Evolutionary conservation across 2,888 invertebrate species (phyloP), one percentile per base, ranked within the genome.

Genomic region (Drosophila mayaguana): DNA sequence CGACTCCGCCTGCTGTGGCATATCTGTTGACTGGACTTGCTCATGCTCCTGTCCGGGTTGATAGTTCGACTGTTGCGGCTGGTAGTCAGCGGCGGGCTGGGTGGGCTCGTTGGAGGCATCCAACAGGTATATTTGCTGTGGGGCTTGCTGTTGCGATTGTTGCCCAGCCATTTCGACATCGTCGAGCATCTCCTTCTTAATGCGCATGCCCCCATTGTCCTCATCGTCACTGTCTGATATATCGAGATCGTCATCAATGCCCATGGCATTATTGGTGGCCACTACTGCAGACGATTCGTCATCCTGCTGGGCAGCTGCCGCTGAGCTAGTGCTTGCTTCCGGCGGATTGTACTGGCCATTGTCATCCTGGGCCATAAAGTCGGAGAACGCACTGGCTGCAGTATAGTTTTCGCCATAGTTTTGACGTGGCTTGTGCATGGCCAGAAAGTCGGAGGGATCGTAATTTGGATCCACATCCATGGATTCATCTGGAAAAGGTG

Each of bases 361-460:
- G 11, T 83, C 89, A 36, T 91, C 90, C 60, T 75, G 78, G 2
- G 83, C 67, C 72, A 90, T 67, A 48, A 88, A 90, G 54, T 90
- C 77, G 3, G 89, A 55, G 69, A 83, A 69, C 51, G 80, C 84
- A 64, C 74, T 66, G 32, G 63, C 67, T 4, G 72, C 67, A 56
- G 53, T 77, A 46, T 73, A 76, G 20, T 56, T 60, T 54, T 86
- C 81, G 16, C 61, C 67, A 16, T 64, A 78, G 56, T 11, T 78
- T 14, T 78, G 84, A 2, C 90, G 71, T 16, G 91, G 89, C 68
- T 90, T 92, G 59, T 94, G 94, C 92, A 96, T 90, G 54, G 91
- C 94, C 56, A 97, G 93, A 91, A 97, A 97, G 92, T 97, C 97
- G 0, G 97, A 96, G 0, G 97, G 97, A 93, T 97, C 97, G 92